phyloP scores from a whole-genome alignment of 1,140 invertebrate species.

The Drosophila ohnishii region DNA sequence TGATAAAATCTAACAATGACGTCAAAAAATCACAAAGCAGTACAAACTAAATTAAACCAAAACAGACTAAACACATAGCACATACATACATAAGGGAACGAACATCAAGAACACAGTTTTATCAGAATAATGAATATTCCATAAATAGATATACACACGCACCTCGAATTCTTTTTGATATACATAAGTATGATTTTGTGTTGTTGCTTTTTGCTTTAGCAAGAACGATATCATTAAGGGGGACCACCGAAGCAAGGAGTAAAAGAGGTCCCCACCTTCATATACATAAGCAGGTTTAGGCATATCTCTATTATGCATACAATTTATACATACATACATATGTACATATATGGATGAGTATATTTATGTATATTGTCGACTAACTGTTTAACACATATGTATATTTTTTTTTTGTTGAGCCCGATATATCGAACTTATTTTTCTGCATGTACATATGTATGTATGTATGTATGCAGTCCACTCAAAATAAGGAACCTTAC shows the following conservation, averaged over 20 bases:
- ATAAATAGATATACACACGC: slow-evolving; percentile 25
- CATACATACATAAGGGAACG: background rate
- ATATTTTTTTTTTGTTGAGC: background rate
- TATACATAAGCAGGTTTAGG: background rate
- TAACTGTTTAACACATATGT: background rate
- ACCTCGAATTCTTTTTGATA: background rate
- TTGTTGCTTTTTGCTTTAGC: background rate
- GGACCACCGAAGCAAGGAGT: background rate
- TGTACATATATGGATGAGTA: background rate
- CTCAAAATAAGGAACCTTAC: slow-evolving; percentile 26
- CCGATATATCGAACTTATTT: background rate
- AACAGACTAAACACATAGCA: background rate
- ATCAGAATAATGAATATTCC: slow-evolving; percentile 16
- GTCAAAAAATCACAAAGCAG: slow-evolving; percentile 5
- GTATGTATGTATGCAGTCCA: background rate
- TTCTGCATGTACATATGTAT: background rate
- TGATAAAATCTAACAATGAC: slow-evolving; percentile 17
- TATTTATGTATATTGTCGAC: background rate
- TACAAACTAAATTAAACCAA: slow-evolving; percentile 6
- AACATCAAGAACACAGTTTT: background rate
- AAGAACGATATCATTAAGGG: background rate
- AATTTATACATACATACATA: no score
- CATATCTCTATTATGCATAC: background rate
- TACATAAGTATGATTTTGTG: background rate
- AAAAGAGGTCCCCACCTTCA: background rate